Percentiles rank a stretch among this genome's conserved stretches.
Conservation (phyloP, 2,113 vertebrate species). For the Melanocharis versteri region DNA sequence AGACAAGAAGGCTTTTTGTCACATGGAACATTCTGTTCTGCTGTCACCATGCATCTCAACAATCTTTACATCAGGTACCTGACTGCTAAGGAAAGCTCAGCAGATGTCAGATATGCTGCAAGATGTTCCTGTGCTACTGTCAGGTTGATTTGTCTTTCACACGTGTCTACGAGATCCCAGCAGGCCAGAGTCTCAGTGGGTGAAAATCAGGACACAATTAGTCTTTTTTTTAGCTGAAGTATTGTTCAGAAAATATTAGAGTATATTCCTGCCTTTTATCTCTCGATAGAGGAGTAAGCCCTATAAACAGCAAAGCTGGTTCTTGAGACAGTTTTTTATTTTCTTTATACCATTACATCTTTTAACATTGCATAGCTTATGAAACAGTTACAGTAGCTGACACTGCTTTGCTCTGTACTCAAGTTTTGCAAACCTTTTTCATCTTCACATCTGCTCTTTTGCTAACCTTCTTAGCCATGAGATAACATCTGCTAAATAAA, state of each 20-base stretch:
- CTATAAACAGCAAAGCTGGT: background rate
- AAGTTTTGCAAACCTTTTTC: background rate
- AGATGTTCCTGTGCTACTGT: background rate
- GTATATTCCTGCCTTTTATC: background rate
- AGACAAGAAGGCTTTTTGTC: background rate
- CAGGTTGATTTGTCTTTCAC: background rate
- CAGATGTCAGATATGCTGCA: background rate
- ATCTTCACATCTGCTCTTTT: background rate
- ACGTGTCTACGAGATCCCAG: background rate
- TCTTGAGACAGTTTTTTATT: background rate
- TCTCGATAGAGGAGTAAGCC: background rate
- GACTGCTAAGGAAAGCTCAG: background rate
- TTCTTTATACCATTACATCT: background rate
- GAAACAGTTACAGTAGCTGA: background rate
- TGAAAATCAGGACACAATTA: background rate
- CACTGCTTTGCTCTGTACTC: background rate
- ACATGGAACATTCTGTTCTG: background rate
- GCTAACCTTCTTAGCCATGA: background rate
- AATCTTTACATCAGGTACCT: fast-evolving
- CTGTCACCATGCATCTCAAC: background rate
- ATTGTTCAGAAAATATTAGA: background rate
- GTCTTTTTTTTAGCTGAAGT: background rate
- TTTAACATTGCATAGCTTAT: background rate
- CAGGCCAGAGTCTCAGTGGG: background rate
- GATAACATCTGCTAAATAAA: conserved; percentile 14